These are phyloP conservation scores for Eumaeus atala DNA, from an alignment of 1,140 invertebrate genomes.

Conservation along the genomic window DNA sequence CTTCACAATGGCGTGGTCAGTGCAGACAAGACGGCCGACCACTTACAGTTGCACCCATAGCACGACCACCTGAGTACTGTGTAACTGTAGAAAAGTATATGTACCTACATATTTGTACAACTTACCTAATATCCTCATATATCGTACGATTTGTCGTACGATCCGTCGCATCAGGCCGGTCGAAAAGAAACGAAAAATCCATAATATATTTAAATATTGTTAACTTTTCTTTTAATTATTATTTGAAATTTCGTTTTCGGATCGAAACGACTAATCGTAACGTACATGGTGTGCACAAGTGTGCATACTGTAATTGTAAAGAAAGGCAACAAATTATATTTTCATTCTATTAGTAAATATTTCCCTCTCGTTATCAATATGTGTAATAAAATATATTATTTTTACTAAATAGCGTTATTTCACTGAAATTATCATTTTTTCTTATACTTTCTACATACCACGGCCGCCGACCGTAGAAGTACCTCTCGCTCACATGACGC, in stretches of 20 bases:
- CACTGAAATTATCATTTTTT: neutral
- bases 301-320: neutral
- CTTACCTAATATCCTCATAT: too few species aligned
- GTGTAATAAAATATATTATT: constrained; percentile 7
- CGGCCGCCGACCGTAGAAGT: too few species aligned
- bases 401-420: constrained; percentile 2
- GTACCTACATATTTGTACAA: too few species aligned
- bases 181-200: too few species aligned
- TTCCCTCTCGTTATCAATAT: constrained; percentile 11
- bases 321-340: neutral
- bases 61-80: constrained; percentile 33
- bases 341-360: constrained; percentile 5
- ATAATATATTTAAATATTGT: too few species aligned
- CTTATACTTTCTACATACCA: too few species aligned
- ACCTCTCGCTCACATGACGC: too few species aligned
- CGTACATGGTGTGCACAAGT: neutral
- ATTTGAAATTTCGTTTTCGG: too few species aligned
- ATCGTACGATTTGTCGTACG: too few species aligned
- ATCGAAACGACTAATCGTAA: neutral
- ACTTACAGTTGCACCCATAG: constrained; percentile 41
- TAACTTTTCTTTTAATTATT: too few species aligned
- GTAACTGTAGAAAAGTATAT: constrained; percentile 27
- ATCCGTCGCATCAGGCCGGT: too few species aligned
- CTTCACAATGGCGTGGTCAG: constrained; percentile 48
- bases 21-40: constrained; percentile 40